Evolutionary conservation across 1,140 invertebrate genomes (phyloP), one percentile per base, ranked within the genome.

Genomic region (Hermatobates lingyangjiaoensis): DNA sequence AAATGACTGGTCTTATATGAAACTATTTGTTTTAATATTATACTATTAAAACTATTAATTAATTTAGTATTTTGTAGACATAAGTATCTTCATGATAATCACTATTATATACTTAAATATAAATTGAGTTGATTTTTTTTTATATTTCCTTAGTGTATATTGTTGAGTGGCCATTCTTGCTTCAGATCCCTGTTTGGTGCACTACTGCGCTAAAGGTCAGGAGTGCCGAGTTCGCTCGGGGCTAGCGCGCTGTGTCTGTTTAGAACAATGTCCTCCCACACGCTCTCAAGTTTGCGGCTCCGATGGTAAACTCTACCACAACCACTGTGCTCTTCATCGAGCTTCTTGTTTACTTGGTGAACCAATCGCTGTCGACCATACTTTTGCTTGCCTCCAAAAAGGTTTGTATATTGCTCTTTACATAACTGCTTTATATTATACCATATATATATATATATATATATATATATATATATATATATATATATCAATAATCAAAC

Each of bases 321-420:
- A 80, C 63, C 81, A 83, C 62, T 86, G 83, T 63, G 79, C 83
- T 58, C 68, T 86, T 34, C 81, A 84, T 61, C 67, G 78, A 39
- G 70, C 74, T 1, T 77, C 81, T 15, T 86, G 83, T 62, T 62
- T 77, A 10, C 66, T 68, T n/a, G 68, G 69, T 1, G 64, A 64
- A 15, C 66, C 71, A 44, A 74, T 84, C 40, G 69, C 71, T 46
- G 69, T 80, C 14, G 72, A 74, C 42, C 61, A 62, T 44, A 49
- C 60, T 12, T 61, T 61, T 47, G 50, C 50, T 14, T 62, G 61
- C 39, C 50, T 60, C 20, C 45, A 48, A 23, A 50, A 51, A 57
- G 55, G 55, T 56, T 7, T 38, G 18, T n/a, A 34, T 34, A n/a
- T n/a, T n/a, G n/a, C n/a, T n/a, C n/a, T n/a, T n/a, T n/a, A n/a